phyloP scores from a whole-genome alignment of 92 coral and sea anemone species.

The Zoanthus sociatus region DNA sequence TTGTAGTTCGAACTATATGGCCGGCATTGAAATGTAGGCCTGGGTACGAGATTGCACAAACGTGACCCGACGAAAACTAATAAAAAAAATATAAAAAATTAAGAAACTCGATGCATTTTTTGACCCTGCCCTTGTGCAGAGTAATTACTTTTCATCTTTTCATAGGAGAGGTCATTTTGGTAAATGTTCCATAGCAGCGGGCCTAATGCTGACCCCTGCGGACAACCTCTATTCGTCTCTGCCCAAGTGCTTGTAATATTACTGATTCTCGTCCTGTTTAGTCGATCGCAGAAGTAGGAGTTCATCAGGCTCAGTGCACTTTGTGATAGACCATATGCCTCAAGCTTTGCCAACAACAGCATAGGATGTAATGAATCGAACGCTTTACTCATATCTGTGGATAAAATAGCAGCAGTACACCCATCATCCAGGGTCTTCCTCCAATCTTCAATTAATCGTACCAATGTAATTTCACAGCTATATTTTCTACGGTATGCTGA shows the following conservation, averaged over 20 bases:
- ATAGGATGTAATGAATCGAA: slow-evolving; percentile 73
- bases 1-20: too few relatives aligned
- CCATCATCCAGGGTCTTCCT: slow-evolving; percentile 47
- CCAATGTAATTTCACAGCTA: slow-evolving; percentile 61
- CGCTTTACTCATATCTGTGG: slow-evolving; percentile 67
- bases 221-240: slow-evolving; percentile 57
- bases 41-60: too few relatives aligned
- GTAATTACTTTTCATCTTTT: slow-evolving; percentile 53
- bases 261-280: slow-evolving; percentile 49
- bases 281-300: slow-evolving; percentile 56
- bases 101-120: too few relatives aligned
- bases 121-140: too few relatives aligned
- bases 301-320: slow-evolving; percentile 40
- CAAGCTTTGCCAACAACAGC: slow-evolving; percentile 62
- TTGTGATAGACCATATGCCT: slow-evolving; percentile 58
- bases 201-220: slow-evolving; percentile 69
- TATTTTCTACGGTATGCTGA: slow-evolving; percentile 58
- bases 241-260: slow-evolving; percentile 50
- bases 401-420: slow-evolving; percentile 40
- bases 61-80: too few relatives aligned
- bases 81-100: too few relatives aligned
- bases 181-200: slow-evolving; percentile 68
- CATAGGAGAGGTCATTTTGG: slow-evolving; percentile 73
- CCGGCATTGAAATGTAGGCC: too few relatives aligned
- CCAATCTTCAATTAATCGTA: slow-evolving; percentile 67